Evolutionary conservation across 1,140 invertebrate species (phyloP).

Genomic region (Helicoverpa zea): DNA sequence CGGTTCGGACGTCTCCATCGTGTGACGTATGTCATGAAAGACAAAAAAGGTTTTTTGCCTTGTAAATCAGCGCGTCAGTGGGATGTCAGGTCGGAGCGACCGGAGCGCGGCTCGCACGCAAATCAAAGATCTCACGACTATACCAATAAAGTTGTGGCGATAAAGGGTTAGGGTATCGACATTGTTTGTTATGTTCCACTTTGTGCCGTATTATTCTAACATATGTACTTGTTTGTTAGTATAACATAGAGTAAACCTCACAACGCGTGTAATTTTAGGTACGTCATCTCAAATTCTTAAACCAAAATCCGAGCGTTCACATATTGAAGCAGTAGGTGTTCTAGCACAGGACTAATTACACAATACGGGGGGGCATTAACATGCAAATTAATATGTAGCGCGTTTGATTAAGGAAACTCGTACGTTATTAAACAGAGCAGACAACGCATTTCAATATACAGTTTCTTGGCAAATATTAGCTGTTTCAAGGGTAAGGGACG

Average conservation of each 20-base stretch:
- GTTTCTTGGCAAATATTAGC: conserved; percentile 60
- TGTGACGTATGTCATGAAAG: conserved; percentile 62
- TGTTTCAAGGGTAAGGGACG: conserved; percentile 45
- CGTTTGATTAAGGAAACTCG: conserved; percentile 53
- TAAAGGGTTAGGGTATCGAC: conserved; percentile 41
- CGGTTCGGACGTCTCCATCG: conserved; percentile 74
- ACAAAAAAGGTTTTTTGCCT: conserved; percentile 73
- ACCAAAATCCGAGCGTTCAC: background rate
- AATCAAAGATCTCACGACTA: conserved; percentile 66
- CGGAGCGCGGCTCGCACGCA: conserved; percentile 58
- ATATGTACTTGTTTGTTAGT: background rate
- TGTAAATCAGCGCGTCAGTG: conserved; percentile 77
- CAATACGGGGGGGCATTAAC: conserved; percentile 31
- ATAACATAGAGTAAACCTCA: background rate
- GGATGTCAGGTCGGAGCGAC: conserved; percentile 49
- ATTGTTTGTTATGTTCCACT: background rate
- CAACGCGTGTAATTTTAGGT: too few species aligned
- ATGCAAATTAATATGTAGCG: conserved; percentile 56
- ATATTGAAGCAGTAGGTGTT: background rate
- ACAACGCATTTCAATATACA: conserved; percentile 58
- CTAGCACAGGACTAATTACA: conserved; percentile 3
- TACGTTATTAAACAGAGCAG: conserved; percentile 57
- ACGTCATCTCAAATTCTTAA: background rate
- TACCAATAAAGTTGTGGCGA: conserved; percentile 61
- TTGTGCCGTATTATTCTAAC: background rate